Evolutionary conservation across 2,113 vertebrate genomes (phyloP).

Genomic region (Turdus rufiventris): DNA sequence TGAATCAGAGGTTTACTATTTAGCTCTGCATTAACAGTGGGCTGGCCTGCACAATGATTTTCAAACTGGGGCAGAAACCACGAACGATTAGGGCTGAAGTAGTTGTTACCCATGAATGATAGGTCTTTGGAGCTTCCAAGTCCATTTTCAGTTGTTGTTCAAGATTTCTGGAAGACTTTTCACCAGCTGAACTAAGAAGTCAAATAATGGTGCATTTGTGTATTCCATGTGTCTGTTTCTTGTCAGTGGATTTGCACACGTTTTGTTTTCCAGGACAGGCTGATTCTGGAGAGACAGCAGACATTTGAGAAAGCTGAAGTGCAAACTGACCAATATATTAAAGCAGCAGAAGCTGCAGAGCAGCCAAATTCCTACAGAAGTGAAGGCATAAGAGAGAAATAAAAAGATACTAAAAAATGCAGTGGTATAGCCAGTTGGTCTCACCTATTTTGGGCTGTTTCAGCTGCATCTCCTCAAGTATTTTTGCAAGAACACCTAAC

Average conservation of each 20-base stretch:
- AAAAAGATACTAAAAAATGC: neutral
- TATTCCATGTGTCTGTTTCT: neutral
- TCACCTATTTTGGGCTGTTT: neutral
- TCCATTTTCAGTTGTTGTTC: neutral
- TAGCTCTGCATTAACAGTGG: neutral
- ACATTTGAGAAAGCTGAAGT: neutral
- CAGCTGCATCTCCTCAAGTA: neutral
- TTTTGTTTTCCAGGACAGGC: neutral
- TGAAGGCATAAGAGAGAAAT: neutral
- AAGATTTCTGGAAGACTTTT: neutral
- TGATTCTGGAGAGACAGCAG: constrained; percentile 1
- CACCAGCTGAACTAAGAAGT: neutral
- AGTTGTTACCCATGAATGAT: neutral
- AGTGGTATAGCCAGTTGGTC: neutral
- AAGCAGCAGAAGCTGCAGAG: neutral
- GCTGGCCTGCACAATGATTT: neutral
- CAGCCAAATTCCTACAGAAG: neutral
- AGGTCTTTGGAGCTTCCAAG: neutral
- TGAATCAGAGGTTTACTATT: neutral
- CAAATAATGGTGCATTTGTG: neutral
- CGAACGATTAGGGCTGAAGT: neutral
- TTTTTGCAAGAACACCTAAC: neutral
- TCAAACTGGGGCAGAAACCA: neutral
- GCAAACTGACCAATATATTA: neutral
- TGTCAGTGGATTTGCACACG: neutral